Evolutionary conservation across 2,113 vertebrate species (phyloP), one percentile per base, ranked within the genome.

Genomic region (Thomomys bottae): DNA sequence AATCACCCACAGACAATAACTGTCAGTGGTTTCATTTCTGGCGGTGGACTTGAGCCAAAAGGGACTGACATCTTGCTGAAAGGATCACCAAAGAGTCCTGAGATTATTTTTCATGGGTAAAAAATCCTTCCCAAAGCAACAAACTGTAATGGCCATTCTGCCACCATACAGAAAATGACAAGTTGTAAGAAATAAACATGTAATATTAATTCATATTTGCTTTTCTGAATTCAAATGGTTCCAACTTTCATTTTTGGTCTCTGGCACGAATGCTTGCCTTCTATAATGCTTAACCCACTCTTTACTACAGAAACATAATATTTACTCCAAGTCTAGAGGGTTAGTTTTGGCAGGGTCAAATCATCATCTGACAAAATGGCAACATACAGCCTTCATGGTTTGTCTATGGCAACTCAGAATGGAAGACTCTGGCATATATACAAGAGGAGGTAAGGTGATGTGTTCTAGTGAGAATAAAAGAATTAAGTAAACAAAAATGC

Each of bases 1-100:
- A 96, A 93, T 87, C 94, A 93, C 89, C 87, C 91, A 95, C 95
- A 93, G 54, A 94, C 32, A 96, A 94, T 88, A 96, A 96, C 94
- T 90, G 94, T 94, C 77, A 87, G 81, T 94, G 92, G 88, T 96
- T 94, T 97, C 93, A 96, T 90, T 96, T 95, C 89, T 96, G 94
- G 93, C 40, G 36, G 49, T 94, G 82, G 94, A 73, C 95, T 67
- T 90, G 93, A 95, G 96, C 93, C 96, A 97, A 88, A 95, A 96
- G 36, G 61, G 40, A 93, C 57, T 95, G 89, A 91, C 83, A 96
- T 95, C 93, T 79, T 85, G 72, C 96, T 89, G 87, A 95, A 97
- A 92, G 54, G 84, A 80, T 91, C 84, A 96, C 67, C 85, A 92
- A 96, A 92, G 88, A 30, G 30, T 95, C 75, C 70, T 38, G 12